Evolutionary conservation across 2,888 invertebrate species (phyloP).

Genomic region (Gari tellinella): DNA sequence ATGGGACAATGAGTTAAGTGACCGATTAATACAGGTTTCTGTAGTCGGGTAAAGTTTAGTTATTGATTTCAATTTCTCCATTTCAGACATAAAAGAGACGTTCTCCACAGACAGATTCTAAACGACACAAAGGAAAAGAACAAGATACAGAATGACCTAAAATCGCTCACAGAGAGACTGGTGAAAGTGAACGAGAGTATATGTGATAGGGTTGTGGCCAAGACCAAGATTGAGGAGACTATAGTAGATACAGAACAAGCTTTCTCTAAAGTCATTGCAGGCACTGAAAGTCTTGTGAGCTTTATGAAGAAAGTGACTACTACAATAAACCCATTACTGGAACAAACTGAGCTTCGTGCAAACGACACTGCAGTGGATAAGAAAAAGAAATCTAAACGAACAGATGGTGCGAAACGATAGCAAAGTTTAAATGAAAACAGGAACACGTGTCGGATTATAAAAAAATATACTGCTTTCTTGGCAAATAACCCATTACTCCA

Average conservation of each 20-base stretch:
- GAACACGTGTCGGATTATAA: too few relatives aligned
- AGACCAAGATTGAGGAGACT: slow-evolving; percentile 41
- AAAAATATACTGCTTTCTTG: too few relatives aligned
- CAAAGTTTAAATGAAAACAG: too few relatives aligned
- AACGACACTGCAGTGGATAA: slow-evolving; percentile 6
- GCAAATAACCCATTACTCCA: too few relatives aligned
- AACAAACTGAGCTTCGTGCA: slow-evolving; percentile 6
- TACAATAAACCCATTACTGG: slow-evolving; percentile 37
- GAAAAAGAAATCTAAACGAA: slow-evolving; percentile 35
- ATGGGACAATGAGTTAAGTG: too few relatives aligned
- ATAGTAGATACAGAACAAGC: slow-evolving; percentile 47
- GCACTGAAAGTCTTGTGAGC: slow-evolving; percentile 42
- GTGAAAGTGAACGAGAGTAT: slow-evolving; percentile 48
- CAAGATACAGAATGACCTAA: slow-evolving; percentile 52
- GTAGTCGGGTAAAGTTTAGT: too few relatives aligned
- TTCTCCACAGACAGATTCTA: slow-evolving; percentile 41
- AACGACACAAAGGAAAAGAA: slow-evolving; percentile 49
- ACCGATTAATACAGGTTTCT: too few relatives aligned
- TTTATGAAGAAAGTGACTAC: slow-evolving; percentile 53
- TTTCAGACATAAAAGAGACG: slow-evolving; percentile 48
- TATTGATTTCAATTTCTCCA: neutral
- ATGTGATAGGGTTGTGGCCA: slow-evolving; percentile 49
- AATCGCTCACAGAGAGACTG: slow-evolving; percentile 38
- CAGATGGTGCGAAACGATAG: slow-evolving; percentile 30
- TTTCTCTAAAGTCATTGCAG: slow-evolving; percentile 42